Evolutionary conservation across 2,888 invertebrate species (phyloP), one percentile per base, ranked within the genome.

Genomic region (Cephonodes hylas): DNA sequence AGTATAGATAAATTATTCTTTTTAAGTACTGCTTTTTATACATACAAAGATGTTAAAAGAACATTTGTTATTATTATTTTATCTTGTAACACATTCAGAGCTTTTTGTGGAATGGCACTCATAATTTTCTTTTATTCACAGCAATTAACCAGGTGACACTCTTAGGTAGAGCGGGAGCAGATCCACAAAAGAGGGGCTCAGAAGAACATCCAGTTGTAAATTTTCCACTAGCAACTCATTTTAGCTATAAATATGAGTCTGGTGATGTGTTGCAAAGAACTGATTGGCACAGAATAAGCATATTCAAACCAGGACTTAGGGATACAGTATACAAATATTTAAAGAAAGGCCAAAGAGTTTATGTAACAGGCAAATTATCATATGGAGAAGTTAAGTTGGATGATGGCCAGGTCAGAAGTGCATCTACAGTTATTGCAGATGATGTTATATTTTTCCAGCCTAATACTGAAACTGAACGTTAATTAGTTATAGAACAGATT

Each of bases 161-260:
- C 42, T 84, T 99, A 60, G 98, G 98, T 2, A 93, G 98, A 80
- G 96, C 96, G 42, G 98, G 98, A 0, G 95, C 94, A n/a, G 96
- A 97, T 81, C 97, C 98, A 1, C 97, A 97, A 81, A 94, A 95
- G 79, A 94, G 97, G 69, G 98, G 98, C 2, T 94, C 93, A 1
- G 94, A 95, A 59, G 94, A 96, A 64, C 97, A 96, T 84, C 98
- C 98, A 2, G 96, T 98, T 23, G 95, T 97, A 27, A 94, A 96
- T 69, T 98, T 99, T 86, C 97, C 98, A 0, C 77, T 99, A 60
- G 98, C 98, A 3, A 99, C 98, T 23, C 97, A 98, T 79, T 95
- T 94, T 45, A 97, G 96, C 81, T 98, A 97, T 84, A 96, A 95
- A 78, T 95, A 96, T 86, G 95, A 95, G 75, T 91, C 93, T 80